Evolutionary conservation across 2,888 invertebrate genomes (phyloP), one percentile per base, ranked within the genome.

Genomic region (Brachyptera risi): DNA sequence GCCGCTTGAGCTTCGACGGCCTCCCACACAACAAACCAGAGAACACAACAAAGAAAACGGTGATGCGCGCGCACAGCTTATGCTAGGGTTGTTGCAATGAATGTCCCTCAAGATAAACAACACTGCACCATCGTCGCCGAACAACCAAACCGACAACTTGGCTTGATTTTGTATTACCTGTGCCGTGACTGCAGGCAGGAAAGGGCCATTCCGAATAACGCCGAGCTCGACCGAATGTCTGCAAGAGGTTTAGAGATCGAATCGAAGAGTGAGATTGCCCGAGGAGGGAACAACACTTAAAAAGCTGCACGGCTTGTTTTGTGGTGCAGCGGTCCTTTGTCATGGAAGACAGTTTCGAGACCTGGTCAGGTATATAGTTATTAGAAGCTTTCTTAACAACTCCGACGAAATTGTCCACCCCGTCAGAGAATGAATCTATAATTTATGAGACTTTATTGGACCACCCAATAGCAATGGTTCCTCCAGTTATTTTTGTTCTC

Each of bases 41-140:
- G 31, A 44, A 44, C 19, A 44, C 44, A 44, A 44, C 44, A 44
- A 44, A 44, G 44, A 44, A 44, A 21, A 17, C 15, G 44, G 17
- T 44, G 44, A 44, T 44, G 44, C 44, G 44, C 44, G 44, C 44
- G 44, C 44, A 44, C 19, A 38, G 19, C 21, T 17, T 11, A n/a
- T 15, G 11, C 44, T 5, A 17, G 3, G 5, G 7, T 31, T 31
- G 31, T 11, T 31, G 31, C 31, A 31, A 11, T 31, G 31, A 5
- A 7, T 11, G 31, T 31, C 5, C 31, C 11, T 5, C 31, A 11
- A 7, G 31, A n/a, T n/a, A n/a, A n/a, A n/a, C n/a, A n/a, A n/a
- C n/a, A 31, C 31, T 31, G 31, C 31, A 31, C 31, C 31, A 31
- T n/a, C n/a, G n/a, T n/a, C n/a, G n/a, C n/a, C n/a, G n/a, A n/a